Evolutionary conservation across 2,797 vertebrate genomes (phyloP).

Genomic region (Falco rusticolus): DNA sequence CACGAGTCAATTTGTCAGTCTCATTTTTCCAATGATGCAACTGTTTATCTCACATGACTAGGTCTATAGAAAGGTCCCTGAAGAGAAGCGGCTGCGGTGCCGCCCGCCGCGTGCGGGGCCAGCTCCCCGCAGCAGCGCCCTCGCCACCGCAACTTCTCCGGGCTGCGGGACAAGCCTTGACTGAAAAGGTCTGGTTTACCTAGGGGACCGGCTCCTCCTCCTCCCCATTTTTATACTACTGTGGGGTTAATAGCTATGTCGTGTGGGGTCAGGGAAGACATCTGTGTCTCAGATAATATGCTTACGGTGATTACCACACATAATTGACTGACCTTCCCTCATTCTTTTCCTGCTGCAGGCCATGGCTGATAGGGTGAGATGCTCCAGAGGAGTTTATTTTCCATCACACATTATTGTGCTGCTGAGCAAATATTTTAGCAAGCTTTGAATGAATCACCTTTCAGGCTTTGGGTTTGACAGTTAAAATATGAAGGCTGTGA

Average conservation of each 20-base stretch:
- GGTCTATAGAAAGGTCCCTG: slow-evolving; percentile 79
- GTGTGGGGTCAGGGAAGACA: slow-evolving; percentile 94
- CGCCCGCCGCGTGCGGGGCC: background rate
- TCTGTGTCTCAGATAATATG: slow-evolving; percentile 93
- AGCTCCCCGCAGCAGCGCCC: slow-evolving; percentile 70
- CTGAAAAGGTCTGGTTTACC: slow-evolving; percentile 82
- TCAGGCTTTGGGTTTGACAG: slow-evolving; percentile 80
- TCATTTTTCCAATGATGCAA: slow-evolving; percentile 77
- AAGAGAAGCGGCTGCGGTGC: slow-evolving; percentile 33
- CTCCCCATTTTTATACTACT: slow-evolving; percentile 84
- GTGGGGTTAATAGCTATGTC: slow-evolving; percentile 90
- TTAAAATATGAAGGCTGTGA: slow-evolving; percentile 84
- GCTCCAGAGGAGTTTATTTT: slow-evolving; percentile 84
- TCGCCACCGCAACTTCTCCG: slow-evolving; percentile 33
- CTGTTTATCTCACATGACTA: slow-evolving; percentile 86
- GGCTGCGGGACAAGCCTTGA: slow-evolving; percentile 77
- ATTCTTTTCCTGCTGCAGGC: slow-evolving; percentile 85
- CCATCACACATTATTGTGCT: slow-evolving; percentile 86
- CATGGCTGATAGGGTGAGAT: slow-evolving; percentile 84
- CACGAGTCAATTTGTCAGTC: slow-evolving; percentile 70
- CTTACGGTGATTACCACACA: slow-evolving; percentile 93
- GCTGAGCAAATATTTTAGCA: slow-evolving; percentile 96
- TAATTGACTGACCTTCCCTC: slow-evolving; percentile 96
- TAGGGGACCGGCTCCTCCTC: slow-evolving; percentile 76
- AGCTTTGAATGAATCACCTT: slow-evolving; percentile 88